Base-by-base conservation (phyloP, 2,797 vertebrate species). In the Aselliscus stoliczkanus region DNA sequence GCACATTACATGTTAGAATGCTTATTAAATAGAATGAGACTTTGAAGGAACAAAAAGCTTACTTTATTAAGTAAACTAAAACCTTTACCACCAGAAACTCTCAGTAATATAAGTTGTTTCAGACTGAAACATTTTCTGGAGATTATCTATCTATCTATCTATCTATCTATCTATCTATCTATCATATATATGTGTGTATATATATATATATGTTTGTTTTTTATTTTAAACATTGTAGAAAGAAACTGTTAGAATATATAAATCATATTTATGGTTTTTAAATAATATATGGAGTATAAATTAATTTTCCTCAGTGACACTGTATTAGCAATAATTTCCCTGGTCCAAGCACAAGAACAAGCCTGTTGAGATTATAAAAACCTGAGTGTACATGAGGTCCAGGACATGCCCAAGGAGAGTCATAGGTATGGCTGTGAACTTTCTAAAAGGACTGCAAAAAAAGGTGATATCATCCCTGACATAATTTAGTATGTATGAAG, bases 11-110 rank as follows among this genome's bases (percentile, higher is more conserved):
- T 50, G 27, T 93, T 18, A 5, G 7, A 83, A 62, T 93, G 7
- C 5, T 44, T 82, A 93, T 44, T 96, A 69, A 75, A 58, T 50
- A 73, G 67, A 73, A 65, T 70, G 20, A 88, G 3, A 0, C 60
- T 92, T 92, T 84, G 12, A 44, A 88, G 21, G 13, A 81, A 72
- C 17, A 44, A 31, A 93, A 21, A 39, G 13, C 23, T 75, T 84
- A 80, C 25, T 95, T 93, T 10, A 85, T 50, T 88, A 76, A 92
- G n/a, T 37, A 54, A n/a, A 84, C 21, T 86, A 90, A 95, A 89
- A 65, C 18, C n/a, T 92, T 90, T 88, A 42, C 18, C 69, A 96
- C 21, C 14, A 72, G 13, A 20, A 89, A 44, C 14, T 60, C 31
- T 67, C 18, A 72, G 42, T 80, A 90, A 93, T 92, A 42, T 80